These are phyloP conservation scores for Gallinago media DNA, from an alignment of 2,113 vertebrate species.

Conservation along the genomic window DNA sequence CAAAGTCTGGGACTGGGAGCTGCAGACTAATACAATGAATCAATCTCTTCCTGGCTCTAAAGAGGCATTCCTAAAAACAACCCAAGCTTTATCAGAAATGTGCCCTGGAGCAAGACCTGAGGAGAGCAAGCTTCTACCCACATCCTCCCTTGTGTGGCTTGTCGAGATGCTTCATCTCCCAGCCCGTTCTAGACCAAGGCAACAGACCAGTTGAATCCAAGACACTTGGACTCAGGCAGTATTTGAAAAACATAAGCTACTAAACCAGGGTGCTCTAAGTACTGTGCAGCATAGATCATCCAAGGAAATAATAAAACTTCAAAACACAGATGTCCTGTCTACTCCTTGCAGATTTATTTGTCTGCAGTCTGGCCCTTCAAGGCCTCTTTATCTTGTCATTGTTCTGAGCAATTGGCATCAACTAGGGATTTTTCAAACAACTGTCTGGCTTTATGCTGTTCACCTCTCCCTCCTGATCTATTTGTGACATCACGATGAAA, in stretches of 20 bases:
- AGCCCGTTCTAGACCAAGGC: neutral
- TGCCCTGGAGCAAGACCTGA: neutral
- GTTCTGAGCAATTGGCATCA: neutral
- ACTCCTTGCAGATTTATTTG: conserved; percentile 41
- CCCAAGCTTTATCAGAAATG: neutral
- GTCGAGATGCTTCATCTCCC: fast-evolving
- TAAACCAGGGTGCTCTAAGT: neutral
- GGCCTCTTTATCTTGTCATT: conserved; percentile 35
- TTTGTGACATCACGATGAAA: neutral
- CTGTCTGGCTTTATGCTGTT: neutral
- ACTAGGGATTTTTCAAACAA: neutral
- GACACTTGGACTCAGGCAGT: fast-evolving
- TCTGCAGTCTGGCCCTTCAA: conserved; percentile 48
- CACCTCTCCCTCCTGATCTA: neutral
- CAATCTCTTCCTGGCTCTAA: neutral
- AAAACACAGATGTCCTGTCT: conserved; percentile 43
- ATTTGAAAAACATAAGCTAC: neutral
- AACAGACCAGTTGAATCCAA: neutral
- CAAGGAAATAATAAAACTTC: conserved; percentile 34
- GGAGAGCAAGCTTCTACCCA: neutral
- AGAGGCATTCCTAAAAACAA: neutral
- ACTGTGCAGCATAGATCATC: neutral
- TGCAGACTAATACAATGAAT: neutral
- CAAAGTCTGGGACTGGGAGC: neutral
- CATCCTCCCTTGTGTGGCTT: neutral